These are phyloP conservation scores for Agriotes lineatus DNA, from an alignment of 2,888 invertebrate genomes.

Conservation along the genomic window DNA sequence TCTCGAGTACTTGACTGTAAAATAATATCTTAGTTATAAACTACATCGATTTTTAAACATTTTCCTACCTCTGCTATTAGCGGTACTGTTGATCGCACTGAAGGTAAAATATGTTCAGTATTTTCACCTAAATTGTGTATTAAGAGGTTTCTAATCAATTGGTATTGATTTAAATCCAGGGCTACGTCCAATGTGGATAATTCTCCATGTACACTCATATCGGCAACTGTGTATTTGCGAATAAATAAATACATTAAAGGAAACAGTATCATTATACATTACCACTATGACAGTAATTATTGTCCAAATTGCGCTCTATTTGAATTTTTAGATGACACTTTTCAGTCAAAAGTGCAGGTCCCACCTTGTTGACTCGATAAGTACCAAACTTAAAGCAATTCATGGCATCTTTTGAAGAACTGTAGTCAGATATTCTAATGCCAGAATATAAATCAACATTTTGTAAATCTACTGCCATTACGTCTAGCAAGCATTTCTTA, in stretches of 20 bases:
- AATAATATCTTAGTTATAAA: slow-evolving; percentile 1
- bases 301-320: slow-evolving; percentile 85
- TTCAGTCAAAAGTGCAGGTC: slow-evolving; percentile 82
- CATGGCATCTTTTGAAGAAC: slow-evolving; percentile 41
- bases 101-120: slow-evolving; percentile 74
- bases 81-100: slow-evolving; percentile 55
- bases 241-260: slow-evolving; percentile 9
- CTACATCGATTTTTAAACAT: neutral
- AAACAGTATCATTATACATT: slow-evolving; percentile 16
- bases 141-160: slow-evolving; percentile 87
- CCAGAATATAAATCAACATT: slow-evolving; percentile 85
- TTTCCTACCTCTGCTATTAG: slow-evolving; percentile 56
- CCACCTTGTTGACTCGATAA: slow-evolving; percentile 68
- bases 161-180: slow-evolving; percentile 87
- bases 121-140: slow-evolving; percentile 91
- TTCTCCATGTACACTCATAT: slow-evolving; percentile 87
- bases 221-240: slow-evolving; percentile 74
- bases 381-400: slow-evolving; percentile 65
- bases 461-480: slow-evolving; percentile 78
- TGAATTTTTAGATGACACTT: slow-evolving; percentile 85
- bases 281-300: slow-evolving; percentile 63
- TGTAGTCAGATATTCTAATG: slow-evolving; percentile 54
- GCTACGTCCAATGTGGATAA: slow-evolving; percentile 87
- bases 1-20: slow-evolving; percentile 60
- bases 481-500: slow-evolving; percentile 77